Conservation (phyloP, 2,797 vertebrate genomes). For the Fratercula arctica region DNA sequence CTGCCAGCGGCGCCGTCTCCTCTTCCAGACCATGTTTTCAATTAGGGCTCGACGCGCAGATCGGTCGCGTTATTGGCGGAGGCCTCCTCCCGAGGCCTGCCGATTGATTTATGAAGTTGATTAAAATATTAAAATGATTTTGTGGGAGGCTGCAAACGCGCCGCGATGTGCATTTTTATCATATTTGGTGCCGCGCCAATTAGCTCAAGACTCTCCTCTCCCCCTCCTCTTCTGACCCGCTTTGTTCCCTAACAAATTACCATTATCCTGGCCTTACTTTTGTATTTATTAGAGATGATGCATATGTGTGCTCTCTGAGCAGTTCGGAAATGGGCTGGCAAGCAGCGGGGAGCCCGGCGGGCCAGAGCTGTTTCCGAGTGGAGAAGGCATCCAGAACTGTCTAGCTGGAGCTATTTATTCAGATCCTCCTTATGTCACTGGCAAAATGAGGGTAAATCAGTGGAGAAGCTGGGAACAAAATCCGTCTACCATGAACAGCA, state of each 20-base stretch:
- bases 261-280: neutral
- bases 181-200: neutral
- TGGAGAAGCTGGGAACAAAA: slow-evolving; percentile 15
- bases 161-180: neutral
- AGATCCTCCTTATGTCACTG: slow-evolving; percentile 2
- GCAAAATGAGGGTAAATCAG: slow-evolving; percentile 22
- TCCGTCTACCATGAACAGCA: neutral
- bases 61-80: neutral
- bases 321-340: neutral
- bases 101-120: slow-evolving; percentile 43
- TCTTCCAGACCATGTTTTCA: slow-evolving; percentile 10
- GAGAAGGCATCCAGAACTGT: slow-evolving; percentile 22
- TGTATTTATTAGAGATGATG: slow-evolving; percentile 5
- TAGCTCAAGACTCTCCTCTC: neutral
- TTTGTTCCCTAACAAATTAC: slow-evolving; percentile 2
- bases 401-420: slow-evolving; percentile 39
- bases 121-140: slow-evolving; percentile 44
- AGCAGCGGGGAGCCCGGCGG: neutral
- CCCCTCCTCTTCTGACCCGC: neutral
- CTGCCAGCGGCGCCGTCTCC: neutral
- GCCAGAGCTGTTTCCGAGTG: slow-evolving; percentile 17
- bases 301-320: neutral
- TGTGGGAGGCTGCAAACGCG: neutral
- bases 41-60: neutral
- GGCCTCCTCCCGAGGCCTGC: neutral